Base-by-base conservation (phyloP, 2,888 invertebrate genomes). In the Patella ulyssiponensis region DNA sequence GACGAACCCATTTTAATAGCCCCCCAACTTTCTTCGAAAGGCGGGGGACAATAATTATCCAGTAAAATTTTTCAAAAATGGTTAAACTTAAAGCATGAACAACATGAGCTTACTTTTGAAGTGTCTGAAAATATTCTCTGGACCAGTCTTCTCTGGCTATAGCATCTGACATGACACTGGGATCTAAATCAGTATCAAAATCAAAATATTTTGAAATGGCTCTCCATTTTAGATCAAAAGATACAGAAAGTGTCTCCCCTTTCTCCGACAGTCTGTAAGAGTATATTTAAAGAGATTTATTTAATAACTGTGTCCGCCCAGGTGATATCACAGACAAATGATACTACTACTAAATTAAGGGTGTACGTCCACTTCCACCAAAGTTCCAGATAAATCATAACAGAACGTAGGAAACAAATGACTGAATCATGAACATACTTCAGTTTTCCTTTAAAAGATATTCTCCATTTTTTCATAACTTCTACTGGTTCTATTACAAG, bases 61-160 rank as follows among this genome's bases (percentile, higher is more conserved):
- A 44, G 44, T 44, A 44, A 9, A 9, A 9, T 44, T 9, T 44
- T 0, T 44, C 44, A 44, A 44, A 44, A 44, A 44, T 44, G 44
- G 9, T 44, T 44, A 44, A 44, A 44, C 44, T 44, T 44, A 44
- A 44, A 9, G 7, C 44, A 44, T 44, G 9, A 44, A 44, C 44
- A 44, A 44, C 7, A 23, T 53, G 72, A 56, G 78, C 92, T 93
- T 88, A 96, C 95, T 92, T 93, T 92, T 94, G 94, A 56, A 94
- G 93, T 51, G 92, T 93, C 76, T 94, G 92, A 87, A 95, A 96
- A 89, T 95, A 95, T 75, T 94, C 91, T 75, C 93, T 92, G 75
- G 94, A 94, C 96, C 96, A 96, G 0, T 93, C 93, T 90, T 96
- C 96, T 73, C 93, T 93, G 0, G 96, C 95, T 58, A 96, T 94